phyloP scores from a whole-genome alignment of 2,797 vertebrate species.

The Mionectes olivaceus region DNA sequence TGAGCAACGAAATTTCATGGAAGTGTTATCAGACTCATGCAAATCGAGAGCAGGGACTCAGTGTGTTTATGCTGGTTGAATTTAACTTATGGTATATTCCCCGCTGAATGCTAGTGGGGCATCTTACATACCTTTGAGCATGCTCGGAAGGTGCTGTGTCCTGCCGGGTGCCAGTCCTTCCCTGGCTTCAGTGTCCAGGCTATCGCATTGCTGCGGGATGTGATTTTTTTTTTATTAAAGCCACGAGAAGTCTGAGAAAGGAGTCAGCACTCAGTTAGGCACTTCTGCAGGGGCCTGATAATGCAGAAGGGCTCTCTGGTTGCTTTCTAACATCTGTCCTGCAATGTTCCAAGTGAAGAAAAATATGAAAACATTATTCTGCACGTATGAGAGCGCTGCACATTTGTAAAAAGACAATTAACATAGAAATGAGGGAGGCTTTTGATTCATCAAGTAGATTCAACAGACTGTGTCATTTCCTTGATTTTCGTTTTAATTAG shows the following conservation, averaged over 20 bases:
- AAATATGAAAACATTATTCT: slow-evolving; percentile 43
- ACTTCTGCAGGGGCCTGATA: background rate
- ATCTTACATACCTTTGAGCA: background rate
- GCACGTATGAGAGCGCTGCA: background rate
- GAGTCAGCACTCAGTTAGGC: background rate
- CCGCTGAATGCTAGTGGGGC: background rate
- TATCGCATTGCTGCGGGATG: background rate
- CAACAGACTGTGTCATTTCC: slow-evolving; percentile 67
- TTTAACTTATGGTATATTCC: fast-evolving
- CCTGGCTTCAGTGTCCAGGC: background rate
- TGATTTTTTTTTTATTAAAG: background rate
- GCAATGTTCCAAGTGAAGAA: slow-evolving; percentile 12
- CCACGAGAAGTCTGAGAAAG: background rate
- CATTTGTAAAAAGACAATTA: slow-evolving; percentile 66
- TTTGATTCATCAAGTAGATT: slow-evolving; percentile 68
- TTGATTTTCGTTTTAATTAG: slow-evolving; percentile 71
- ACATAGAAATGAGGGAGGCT: slow-evolving; percentile 62
- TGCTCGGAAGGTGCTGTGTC: background rate
- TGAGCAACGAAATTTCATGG: fast-evolving
- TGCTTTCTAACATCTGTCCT: slow-evolving; percentile 34
- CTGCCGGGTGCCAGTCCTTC: background rate
- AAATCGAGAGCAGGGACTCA: background rate
- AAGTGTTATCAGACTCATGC: background rate
- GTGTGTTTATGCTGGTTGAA: background rate
- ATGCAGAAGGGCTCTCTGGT: background rate